Evolutionary conservation across 2,113 vertebrate species (phyloP).

Genomic region (Antigone vipio): DNA sequence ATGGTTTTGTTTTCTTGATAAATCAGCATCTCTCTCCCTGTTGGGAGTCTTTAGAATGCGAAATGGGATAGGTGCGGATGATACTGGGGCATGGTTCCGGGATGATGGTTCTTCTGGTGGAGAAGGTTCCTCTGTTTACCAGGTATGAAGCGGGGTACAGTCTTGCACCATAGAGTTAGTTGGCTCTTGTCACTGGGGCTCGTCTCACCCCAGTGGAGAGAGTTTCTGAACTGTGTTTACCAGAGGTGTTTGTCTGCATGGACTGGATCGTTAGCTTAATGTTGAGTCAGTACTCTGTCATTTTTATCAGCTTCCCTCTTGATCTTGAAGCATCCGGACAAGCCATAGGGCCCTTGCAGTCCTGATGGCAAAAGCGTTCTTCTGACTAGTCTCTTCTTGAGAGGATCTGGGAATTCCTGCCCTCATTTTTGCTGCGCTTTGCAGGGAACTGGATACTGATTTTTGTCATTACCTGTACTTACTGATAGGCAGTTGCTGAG

Average conservation of each 20-base stretch:
- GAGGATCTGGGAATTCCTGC: background rate
- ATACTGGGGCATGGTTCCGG: background rate
- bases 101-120: background rate
- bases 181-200: background rate
- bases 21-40: background rate
- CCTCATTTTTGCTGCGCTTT: background rate
- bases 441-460: background rate
- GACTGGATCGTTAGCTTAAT: background rate
- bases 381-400: background rate
- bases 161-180: background rate
- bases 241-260: background rate
- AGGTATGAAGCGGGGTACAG: background rate
- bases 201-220: background rate
- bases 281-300: background rate
- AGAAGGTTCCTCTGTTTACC: background rate
- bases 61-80: background rate
- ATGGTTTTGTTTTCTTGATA: background rate
- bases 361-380: background rate
- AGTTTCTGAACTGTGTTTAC: background rate
- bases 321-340: background rate
- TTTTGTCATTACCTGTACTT: background rate
- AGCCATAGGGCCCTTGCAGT: background rate
- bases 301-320: background rate
- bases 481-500: background rate
- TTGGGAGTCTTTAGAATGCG: background rate